Percentiles rank a stretch among this genome's conserved stretches.
These are phyloP conservation scores for Geophilus truncorum DNA, from an alignment of 2,888 invertebrate genomes.

Conservation along the genomic window DNA sequence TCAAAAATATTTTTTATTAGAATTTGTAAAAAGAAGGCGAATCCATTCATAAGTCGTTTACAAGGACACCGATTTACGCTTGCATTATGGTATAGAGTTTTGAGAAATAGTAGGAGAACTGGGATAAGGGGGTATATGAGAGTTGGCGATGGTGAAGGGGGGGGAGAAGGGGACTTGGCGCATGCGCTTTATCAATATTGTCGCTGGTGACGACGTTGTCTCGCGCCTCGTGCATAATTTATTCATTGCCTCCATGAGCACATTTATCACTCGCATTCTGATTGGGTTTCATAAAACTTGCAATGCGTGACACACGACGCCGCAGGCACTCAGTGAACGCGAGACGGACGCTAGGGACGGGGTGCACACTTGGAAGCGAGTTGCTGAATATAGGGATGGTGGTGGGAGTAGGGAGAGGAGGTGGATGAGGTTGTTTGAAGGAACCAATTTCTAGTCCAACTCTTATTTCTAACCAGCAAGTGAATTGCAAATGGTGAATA, in stretches of 20 bases:
- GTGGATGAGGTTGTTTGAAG: not conserved
- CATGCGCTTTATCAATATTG: constrained; percentile 3
- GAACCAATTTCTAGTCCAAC: not conserved
- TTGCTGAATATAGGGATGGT: not conserved
- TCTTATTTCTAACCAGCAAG: not conserved
- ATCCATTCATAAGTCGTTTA: no score
- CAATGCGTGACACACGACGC: constrained; percentile 30
- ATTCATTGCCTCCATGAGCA: constrained; percentile 34
- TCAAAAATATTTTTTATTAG: no score
- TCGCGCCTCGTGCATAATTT: constrained; percentile 34
- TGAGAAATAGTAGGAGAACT: no score
- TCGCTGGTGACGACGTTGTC: constrained; percentile 20
- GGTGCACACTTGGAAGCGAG: not conserved
- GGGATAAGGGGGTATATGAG: not conserved
- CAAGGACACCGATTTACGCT: no score
- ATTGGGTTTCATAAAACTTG: constrained; percentile 35
- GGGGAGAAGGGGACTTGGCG: not conserved
- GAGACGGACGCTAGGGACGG: not conserved
- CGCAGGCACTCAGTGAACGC: not conserved
- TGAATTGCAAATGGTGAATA: not conserved
- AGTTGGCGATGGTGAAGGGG: not conserved
- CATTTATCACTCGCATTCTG: constrained; percentile 32
- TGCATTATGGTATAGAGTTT: no score
- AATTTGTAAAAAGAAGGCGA: no score
- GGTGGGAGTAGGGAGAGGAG: not conserved